phyloP scores from a whole-genome alignment of 2,797 vertebrate genomes.

The Propithecus perrieri region DNA sequence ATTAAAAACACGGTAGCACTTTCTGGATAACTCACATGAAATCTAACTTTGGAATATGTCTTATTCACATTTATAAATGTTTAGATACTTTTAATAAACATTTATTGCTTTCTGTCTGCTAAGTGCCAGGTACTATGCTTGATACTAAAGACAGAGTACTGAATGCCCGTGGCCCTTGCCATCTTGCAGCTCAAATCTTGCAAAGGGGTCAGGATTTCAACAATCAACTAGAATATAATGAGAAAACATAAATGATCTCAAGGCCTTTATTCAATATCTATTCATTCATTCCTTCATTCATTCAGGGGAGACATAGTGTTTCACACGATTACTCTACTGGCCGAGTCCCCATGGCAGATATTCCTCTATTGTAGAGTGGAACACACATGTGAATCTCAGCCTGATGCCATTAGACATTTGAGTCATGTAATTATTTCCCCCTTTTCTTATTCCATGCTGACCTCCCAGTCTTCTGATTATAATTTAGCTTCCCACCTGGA shows the following conservation, averaged over 20 bases:
- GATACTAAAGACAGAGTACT: not conserved
- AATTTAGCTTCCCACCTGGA: not conserved
- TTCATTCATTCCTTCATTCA: not conserved
- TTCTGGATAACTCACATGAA: not conserved
- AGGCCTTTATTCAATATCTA: not conserved
- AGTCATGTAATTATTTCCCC: not conserved
- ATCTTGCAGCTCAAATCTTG: not conserved
- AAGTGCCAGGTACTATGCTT: not conserved
- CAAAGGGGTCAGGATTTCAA: not conserved
- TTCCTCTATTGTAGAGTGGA: not conserved
- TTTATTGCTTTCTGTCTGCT: not conserved
- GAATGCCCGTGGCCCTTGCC: not conserved
- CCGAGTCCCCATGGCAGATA: not conserved
- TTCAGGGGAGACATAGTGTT: not conserved
- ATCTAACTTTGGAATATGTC: not conserved
- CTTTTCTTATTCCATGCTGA: conserved; percentile 25
- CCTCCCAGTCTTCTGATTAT: conserved; percentile 8
- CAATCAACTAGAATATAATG: not conserved
- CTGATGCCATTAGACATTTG: not conserved
- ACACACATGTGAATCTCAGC: not conserved
- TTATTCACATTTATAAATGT: conserved; percentile 22
- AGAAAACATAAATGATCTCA: not conserved
- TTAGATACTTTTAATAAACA: not conserved
- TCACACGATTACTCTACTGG: not conserved
- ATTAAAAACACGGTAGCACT: not conserved